Base-by-base conservation (phyloP, 2,797 vertebrate species). In the Pangasius mekongensis region DNA sequence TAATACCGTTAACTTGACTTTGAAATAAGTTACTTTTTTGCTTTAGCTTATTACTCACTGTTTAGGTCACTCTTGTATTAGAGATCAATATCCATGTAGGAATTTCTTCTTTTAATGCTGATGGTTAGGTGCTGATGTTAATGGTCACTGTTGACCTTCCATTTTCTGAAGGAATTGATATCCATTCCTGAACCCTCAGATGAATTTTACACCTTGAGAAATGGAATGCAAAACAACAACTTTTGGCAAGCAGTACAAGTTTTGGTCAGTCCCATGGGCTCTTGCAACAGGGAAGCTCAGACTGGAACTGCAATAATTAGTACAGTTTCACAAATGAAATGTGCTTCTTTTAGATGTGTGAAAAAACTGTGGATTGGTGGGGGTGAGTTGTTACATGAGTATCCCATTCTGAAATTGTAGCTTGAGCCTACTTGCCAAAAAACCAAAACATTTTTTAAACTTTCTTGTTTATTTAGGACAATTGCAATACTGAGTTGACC, bases 231-330 rank as follows among this genome's bases (percentile, higher is more conserved):
- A 87, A 89, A 92, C 62, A 88, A 88, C 85, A 83, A 83, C 82
- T 89, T 87, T 91, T 92, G 90, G 89, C 87, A 91, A 89, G 85
- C 83, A 49, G 30, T 86, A 87, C 89, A 91, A 90, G 90, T 90
- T 78, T 91, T 67, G 39, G 84, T 87, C 85, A 86, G 86, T 71
- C 6, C 88, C 86, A 83, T 67, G 87, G 89, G 92, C 90, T 91
- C 87, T 58, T 90, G 71, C 86, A 89, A 86, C 87, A 88, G 89
- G 82, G 62, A 89, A 86, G 88, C 67, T 56, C 58, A 87, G 87
- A 92, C 91, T 91, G 86, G 87, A 91, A 89, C 77, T 56, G 86
- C 60, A 91, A 91, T 93, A 93, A 93, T 92, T 91, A 89, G 89
- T 78, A 84, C 83, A 90, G 86, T 88, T 90, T 91, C 85, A 90